Evolutionary conservation across 2,888 invertebrate species (phyloP).

Genomic region (Hetaerina titia): DNA sequence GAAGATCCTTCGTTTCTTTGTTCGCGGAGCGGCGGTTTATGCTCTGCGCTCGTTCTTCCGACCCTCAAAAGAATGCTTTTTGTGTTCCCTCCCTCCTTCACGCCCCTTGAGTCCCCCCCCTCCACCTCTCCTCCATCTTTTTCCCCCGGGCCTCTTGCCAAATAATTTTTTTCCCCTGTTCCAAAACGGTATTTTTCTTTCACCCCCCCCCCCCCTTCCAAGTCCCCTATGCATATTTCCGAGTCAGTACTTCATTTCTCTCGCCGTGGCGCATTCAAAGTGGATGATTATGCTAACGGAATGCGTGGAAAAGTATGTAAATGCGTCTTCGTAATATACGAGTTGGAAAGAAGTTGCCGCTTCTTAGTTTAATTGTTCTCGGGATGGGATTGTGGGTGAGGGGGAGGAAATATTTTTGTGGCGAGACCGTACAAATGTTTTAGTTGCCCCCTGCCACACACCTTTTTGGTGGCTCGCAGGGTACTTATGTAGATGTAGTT

Average conservation of each 20-base stretch:
- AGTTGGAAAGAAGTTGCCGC: background rate
- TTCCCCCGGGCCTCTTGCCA: constrained; percentile 15
- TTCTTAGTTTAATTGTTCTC: background rate
- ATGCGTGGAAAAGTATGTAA: background rate
- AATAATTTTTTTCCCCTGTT: background rate
- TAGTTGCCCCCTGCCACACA: too few relatives aligned
- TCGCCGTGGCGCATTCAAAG: background rate
- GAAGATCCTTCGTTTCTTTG: constrained; percentile 23
- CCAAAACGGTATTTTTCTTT: background rate
- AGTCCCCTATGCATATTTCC: background rate
- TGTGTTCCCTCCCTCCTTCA: background rate
- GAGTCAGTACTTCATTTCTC: background rate
- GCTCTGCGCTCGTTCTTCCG: background rate
- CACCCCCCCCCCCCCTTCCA: background rate
- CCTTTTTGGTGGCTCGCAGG: too few relatives aligned
- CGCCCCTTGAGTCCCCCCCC: background rate
- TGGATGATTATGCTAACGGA: background rate
- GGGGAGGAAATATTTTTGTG: background rate
- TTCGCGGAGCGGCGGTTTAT: constrained; percentile 4
- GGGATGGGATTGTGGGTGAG: background rate
- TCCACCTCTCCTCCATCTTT: background rate
- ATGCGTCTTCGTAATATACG: background rate
- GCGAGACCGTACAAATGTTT: too few relatives aligned
- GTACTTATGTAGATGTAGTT: too few relatives aligned
- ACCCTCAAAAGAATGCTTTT: background rate